Evolutionary conservation across 2,113 vertebrate species (phyloP), one percentile per base, ranked within the genome.

Genomic region (Calyptomena viridis): DNA sequence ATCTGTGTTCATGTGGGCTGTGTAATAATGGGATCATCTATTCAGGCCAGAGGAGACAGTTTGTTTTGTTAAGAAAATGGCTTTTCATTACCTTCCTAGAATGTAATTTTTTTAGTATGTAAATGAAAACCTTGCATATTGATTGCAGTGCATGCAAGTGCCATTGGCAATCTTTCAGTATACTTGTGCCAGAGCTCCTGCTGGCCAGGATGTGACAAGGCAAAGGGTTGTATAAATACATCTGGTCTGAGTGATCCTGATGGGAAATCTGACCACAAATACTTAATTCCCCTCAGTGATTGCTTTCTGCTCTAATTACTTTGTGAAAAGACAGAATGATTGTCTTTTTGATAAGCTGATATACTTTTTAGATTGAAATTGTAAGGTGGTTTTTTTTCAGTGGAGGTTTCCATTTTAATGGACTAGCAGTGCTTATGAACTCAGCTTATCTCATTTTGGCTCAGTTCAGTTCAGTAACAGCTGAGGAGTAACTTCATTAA

Each of bases 401-500:
- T 73, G 42, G 50, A 93, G 46, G 75, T 67, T 95, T 93, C 78
- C 72, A 74, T 75, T 80, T 94, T 77, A 92, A 96, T 67, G 47
- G 90, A 59, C 46, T 20, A 58, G 79, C 71, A 86, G 37, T 46
- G 50, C 82, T 89, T 72, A 56, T 4, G 3, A 60, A 72, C 82
- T 82, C 89, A 67, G 83, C 69, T 74, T 81, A 49, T 89, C 73
- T 72, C 49, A 44, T 78, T 93, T 84, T 94, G 90, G 78, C 90
- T 96, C 69, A 59, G 60, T 22, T 87, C 44, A 56, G 73, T 28
- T 92, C 86, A 94, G 75, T 71, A 76, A 53, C 82, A 73, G 92
- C 90, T 86, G 88, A 96, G 83, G 79, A 88, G 72, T 55, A 86
- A 90, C 85, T 92, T 85, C 88, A 93, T 90, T 94, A 95, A 90